Evolutionary conservation across 2,797 vertebrate genomes (phyloP).

Genomic region (Lepilemur septentrionalis): DNA sequence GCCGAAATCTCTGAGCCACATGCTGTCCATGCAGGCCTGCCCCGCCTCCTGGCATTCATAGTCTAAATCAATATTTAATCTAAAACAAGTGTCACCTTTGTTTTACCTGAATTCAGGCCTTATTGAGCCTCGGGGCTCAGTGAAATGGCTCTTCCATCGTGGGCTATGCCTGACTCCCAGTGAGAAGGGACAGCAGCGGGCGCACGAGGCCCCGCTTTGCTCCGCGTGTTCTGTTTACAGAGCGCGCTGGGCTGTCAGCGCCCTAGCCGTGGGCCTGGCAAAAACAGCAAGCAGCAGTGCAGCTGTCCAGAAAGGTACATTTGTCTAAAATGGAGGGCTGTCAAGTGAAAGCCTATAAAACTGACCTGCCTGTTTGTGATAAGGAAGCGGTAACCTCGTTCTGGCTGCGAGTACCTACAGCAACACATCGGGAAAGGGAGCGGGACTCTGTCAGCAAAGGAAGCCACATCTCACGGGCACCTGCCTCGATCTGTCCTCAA

Average conservation of each 20-base stretch:
- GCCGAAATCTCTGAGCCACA: rapidly evolving
- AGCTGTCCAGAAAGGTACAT: conserved; percentile 24
- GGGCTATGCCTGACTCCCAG: background rate
- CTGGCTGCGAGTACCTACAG: conserved; percentile 54
- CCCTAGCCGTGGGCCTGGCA: background rate
- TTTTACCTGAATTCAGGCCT: background rate
- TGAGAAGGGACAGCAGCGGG: background rate
- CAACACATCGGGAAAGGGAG: conserved; percentile 42
- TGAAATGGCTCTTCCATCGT: background rate
- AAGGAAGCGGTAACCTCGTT: conserved; percentile 57
- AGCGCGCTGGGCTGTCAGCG: rapidly evolving
- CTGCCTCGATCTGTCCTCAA: conserved; percentile 62
- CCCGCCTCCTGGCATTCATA: background rate
- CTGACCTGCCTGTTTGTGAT: conserved; percentile 33
- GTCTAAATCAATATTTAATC: conserved; percentile 45
- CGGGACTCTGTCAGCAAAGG: conserved; percentile 56
- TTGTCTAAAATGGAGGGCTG: background rate
- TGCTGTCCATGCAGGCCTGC: background rate
- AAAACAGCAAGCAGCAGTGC: background rate
- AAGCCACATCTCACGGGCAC: background rate
- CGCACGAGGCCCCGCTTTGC: rapidly evolving
- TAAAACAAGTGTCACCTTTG: background rate
- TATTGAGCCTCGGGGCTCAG: background rate
- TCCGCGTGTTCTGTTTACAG: background rate
- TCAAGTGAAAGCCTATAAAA: conserved; percentile 14